phyloP scores from a whole-genome alignment of 1,140 invertebrate species.

The Aricia agestis region DNA sequence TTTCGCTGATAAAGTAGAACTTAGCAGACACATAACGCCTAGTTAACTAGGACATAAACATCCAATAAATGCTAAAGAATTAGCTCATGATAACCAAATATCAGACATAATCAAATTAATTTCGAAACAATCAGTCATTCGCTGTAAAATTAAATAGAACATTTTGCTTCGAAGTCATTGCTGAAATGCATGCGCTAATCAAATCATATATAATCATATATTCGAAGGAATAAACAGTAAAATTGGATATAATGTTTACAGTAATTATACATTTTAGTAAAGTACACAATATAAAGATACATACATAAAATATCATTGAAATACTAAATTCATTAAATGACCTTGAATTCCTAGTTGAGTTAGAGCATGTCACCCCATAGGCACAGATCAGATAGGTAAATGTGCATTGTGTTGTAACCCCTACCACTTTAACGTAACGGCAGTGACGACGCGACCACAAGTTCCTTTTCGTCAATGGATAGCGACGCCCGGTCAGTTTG shows the following conservation, averaged over 20 bases:
- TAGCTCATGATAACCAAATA: background rate
- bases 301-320: constrained; percentile 3
- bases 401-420: constrained; percentile 64
- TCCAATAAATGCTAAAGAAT: background rate
- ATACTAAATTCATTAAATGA: background rate
- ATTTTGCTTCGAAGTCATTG: constrained; percentile 10
- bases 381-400: constrained; percentile 35
- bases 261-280: background rate
- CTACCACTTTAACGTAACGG: constrained; percentile 54
- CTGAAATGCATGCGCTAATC: constrained; percentile 3
- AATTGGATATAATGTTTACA: background rate
- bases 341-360: constrained; percentile 18
- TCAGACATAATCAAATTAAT: background rate
- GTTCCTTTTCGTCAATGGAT: constrained; percentile 55
- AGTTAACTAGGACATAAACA: background rate
- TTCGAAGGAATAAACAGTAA: background rate
- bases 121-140: background rate
- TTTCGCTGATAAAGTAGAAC: constrained; percentile 26
- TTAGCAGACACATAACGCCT: background rate
- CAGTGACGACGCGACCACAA: constrained; percentile 64
- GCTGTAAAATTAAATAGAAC: background rate
- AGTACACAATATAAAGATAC: background rate
- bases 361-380: constrained; percentile 31
- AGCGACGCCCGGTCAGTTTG: constrained; percentile 58
- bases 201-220: background rate